Percentiles rank a stretch among this genome's conserved stretches.
phyloP scores from a whole-genome alignment of 1,140 invertebrate species.

The Tetragonula clypearis region DNA sequence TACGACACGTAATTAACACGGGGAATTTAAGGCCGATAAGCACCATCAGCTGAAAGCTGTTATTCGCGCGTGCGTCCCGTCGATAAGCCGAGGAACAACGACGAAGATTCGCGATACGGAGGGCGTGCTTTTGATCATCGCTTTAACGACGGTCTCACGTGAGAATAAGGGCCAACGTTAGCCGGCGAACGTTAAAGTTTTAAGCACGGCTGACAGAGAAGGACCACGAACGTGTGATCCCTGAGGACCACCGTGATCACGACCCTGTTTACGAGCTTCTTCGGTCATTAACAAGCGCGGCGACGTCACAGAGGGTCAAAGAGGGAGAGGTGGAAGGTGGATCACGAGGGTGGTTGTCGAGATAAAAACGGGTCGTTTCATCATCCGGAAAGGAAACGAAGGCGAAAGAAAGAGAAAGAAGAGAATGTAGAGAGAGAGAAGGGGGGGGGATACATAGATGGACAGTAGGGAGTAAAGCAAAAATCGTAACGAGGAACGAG shows the following conservation, averaged over 20 bases:
- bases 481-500: slow-evolving; percentile 40
- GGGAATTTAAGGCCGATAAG: background rate
- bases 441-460: background rate
- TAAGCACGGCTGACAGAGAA: slow-evolving; percentile 25
- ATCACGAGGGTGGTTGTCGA: slow-evolving; percentile 48
- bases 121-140: slow-evolving; percentile 25
- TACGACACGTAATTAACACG: background rate
- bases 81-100: slow-evolving; percentile 29
- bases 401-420: background rate
- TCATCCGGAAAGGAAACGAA: background rate
- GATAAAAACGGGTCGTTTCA: slow-evolving; percentile 47
- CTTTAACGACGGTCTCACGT: slow-evolving; percentile 51
- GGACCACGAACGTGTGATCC: slow-evolving; percentile 38
- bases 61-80: background rate
- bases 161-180: slow-evolving; percentile 64
- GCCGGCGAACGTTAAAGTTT: slow-evolving; percentile 49
- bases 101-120: background rate
- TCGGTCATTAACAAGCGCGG: slow-evolving; percentile 54
- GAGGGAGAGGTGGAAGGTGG: background rate
- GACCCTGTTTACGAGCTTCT: slow-evolving; percentile 62
- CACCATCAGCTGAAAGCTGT: background rate
- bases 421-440: too few relatives aligned
- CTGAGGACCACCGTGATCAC: slow-evolving; percentile 59
- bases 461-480: background rate
- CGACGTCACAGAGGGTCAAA: background rate